Conservation (phyloP, 2,888 invertebrate genomes). For the Acheta domesticus region DNA sequence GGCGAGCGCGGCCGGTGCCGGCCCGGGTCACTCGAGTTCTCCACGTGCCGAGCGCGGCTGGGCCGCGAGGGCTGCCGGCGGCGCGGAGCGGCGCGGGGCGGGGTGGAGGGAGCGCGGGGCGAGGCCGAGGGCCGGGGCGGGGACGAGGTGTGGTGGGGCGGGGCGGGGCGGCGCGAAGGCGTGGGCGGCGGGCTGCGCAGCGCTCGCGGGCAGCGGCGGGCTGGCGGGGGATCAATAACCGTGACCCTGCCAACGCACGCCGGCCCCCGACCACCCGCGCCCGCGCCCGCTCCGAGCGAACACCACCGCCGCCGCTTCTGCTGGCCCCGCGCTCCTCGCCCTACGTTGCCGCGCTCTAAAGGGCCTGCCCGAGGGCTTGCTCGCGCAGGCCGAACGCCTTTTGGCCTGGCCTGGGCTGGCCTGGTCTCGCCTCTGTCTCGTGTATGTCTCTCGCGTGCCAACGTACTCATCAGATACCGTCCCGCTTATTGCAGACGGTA, state of each 20-base stretch:
- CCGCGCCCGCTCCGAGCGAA: neutral
- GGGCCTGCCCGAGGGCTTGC: neutral
- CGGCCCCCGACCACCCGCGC: neutral
- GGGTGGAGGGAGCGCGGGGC: neutral
- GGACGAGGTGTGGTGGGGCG: neutral
- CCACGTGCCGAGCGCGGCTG: too few relatives aligned
- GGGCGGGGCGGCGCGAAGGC: neutral
- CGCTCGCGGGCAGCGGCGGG: conserved; percentile 7
- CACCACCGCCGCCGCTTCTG: neutral
- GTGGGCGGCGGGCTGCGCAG: neutral
- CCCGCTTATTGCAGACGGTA: too few relatives aligned
- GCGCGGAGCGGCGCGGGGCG: too few relatives aligned
- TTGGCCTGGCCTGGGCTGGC: neutral
- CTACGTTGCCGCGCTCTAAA: neutral
- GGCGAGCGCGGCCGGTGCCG: too few relatives aligned
- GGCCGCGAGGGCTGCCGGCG: too few relatives aligned
- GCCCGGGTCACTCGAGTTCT: too few relatives aligned
- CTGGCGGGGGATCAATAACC: conserved; percentile 11
- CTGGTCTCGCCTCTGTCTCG: too few relatives aligned
- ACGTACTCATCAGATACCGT: too few relatives aligned
- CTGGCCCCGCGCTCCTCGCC: neutral
- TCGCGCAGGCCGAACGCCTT: neutral
- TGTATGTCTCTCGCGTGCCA: too few relatives aligned
- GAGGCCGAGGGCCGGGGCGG: neutral
- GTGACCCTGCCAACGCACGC: conserved; percentile 18